These are phyloP conservation scores for Spea bombifrons DNA, from an alignment of 2,113 vertebrate genomes.

Conservation along the genomic window DNA sequence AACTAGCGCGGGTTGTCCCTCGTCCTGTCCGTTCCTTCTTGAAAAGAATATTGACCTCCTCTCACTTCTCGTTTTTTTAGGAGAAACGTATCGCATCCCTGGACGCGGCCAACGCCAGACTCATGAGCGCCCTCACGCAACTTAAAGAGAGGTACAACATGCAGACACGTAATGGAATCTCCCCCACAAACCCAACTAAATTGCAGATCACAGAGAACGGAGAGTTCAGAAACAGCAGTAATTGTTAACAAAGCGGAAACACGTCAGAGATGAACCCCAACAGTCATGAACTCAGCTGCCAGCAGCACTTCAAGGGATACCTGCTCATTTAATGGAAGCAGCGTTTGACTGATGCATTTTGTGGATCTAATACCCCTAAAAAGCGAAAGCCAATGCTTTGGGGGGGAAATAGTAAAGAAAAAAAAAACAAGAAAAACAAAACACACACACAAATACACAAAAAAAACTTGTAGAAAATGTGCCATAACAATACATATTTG, in stretches of 20 bases:
- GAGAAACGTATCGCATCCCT: conserved; percentile 95
- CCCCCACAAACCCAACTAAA: conserved; percentile 98
- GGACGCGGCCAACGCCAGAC: conserved; percentile 91
- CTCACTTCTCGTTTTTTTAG: conserved; percentile 59
- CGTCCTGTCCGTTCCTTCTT: no score
- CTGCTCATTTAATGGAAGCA: conserved; percentile 50
- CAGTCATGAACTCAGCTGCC: conserved; percentile 57
- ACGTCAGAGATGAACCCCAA: conserved; percentile 54
- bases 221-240: conserved; percentile 99
- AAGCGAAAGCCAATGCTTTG: conserved; percentile 52
- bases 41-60: no score
- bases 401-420: conserved; percentile 55
- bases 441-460: neutral
- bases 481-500: conserved; percentile 52
- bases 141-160: conserved; percentile 99
- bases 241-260: conserved; percentile 76
- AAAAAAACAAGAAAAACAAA: neutral
- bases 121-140: conserved; percentile 96
- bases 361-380: conserved; percentile 42
- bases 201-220: conserved; percentile 99
- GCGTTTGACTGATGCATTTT: conserved; percentile 57
- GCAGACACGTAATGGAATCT: conserved; percentile 97
- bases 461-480: conserved; percentile 55
- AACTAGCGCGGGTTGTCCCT: no score
- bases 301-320: conserved; percentile 55